Percentiles rank a stretch among this genome's conserved stretches.
These are phyloP conservation scores for Helostoma temminkii DNA, from an alignment of 2,797 vertebrate species.

Conservation along the genomic window DNA sequence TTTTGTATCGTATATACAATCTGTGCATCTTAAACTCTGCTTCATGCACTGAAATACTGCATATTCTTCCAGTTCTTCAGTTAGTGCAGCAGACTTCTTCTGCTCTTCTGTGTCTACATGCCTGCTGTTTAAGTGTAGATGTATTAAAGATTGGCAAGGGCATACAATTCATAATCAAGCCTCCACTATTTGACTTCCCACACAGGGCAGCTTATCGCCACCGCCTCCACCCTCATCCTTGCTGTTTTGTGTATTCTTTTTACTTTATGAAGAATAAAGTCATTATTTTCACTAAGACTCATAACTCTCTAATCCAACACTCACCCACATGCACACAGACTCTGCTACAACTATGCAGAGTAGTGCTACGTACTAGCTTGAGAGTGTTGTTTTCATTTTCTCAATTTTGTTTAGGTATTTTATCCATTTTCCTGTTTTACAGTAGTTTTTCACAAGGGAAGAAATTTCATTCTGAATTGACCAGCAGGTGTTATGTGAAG, in stretches of 20 bases:
- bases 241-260: conserved; percentile 55
- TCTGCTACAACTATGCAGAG: conserved; percentile 24
- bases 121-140: conserved; percentile 29
- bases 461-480: background rate
- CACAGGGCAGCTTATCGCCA: conserved; percentile 59
- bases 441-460: background rate
- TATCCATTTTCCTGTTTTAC: background rate
- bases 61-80: conserved; percentile 16
- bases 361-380: background rate
- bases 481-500: background rate
- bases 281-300: conserved; percentile 51
- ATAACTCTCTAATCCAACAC: conserved; percentile 41
- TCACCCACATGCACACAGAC: conserved; percentile 54
- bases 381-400: background rate
- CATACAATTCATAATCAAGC: conserved; percentile 68
- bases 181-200: conserved; percentile 72
- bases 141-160: conserved; percentile 41
- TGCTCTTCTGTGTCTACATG: background rate
- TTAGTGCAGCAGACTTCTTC: conserved; percentile 11
- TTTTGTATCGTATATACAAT: too few relatives aligned
- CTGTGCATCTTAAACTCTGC: too few relatives aligned
- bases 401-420: background rate
- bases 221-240: conserved; percentile 63
- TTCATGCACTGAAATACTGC: too few relatives aligned
- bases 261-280: conserved; percentile 60